phyloP scores from a whole-genome alignment of 2,888 invertebrate genomes.

The Drosophila affinis region DNA sequence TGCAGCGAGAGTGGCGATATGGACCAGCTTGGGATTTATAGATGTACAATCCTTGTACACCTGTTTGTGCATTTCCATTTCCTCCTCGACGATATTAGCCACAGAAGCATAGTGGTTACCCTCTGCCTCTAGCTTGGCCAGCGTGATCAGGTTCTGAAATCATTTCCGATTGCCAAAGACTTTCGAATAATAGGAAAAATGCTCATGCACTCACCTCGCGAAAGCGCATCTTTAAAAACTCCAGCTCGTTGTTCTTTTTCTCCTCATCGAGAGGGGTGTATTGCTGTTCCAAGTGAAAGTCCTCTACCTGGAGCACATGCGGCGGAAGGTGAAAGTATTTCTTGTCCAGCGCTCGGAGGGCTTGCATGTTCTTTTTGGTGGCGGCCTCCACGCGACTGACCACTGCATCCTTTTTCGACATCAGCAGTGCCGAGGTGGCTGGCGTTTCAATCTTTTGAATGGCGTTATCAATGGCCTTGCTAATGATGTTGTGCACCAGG shows the following conservation, averaged over 20 bases:
- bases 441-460: conserved; percentile 56
- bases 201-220: conserved; percentile 63
- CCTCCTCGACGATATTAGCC: conserved; percentile 40
- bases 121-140: conserved; percentile 58
- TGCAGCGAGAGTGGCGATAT: conserved; percentile 44
- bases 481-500: conserved; percentile 54
- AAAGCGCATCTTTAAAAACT: conserved; percentile 61
- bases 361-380: conserved; percentile 54
- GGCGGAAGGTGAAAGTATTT: conserved; percentile 75
- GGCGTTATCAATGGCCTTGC: conserved; percentile 53
- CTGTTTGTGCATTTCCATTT: conserved; percentile 48
- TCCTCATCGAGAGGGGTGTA: conserved; percentile 65
- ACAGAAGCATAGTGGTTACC: conserved; percentile 46
- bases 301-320: conserved; percentile 74
- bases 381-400: conserved; percentile 56
- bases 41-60: conserved; percentile 34
- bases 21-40: conserved; percentile 34
- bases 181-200: not conserved
- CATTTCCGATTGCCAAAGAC: not conserved
- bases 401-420: conserved; percentile 54
- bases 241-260: conserved; percentile 50
- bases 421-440: conserved; percentile 53
- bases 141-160: conserved; percentile 63
- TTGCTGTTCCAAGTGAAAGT: conserved; percentile 66
- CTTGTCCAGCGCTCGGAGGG: conserved; percentile 63